Evolutionary conservation across 2,888 invertebrate species (phyloP), one percentile per base, ranked within the genome.

Genomic region (Ectemnius cavifrons): DNA sequence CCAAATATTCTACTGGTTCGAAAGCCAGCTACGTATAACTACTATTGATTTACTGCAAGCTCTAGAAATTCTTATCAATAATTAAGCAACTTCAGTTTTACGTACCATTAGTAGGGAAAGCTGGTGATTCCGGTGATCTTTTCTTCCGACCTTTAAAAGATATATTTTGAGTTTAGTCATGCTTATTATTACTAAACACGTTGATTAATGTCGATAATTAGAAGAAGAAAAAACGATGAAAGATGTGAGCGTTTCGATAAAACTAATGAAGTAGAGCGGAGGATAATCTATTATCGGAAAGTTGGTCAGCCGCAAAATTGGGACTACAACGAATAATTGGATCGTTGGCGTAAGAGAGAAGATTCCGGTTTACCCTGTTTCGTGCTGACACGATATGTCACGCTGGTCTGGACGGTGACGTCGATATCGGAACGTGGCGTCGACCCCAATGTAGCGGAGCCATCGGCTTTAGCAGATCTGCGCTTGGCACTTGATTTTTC

Each of bases 341-440:
- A 20, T 49, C 11, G n/a, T 16, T 56, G 45, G 49, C 20, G 5
- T 14, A 60, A 67, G 47, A 18, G 2, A 2, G 56, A 56, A 28
- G 13, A 2, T 37, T 1, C 14, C 49, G 18, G n/a, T 18, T 77
- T 85, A 92, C 93, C 93, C 91, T 92, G 92, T 76, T 92, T 93
- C 18, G 93, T 93, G 85, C 96, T 96, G 76, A 96, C 95, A 89
- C 95, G 93, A 89, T 94, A 96, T 0, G 96, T 95, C 2, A 96
- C 94, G 86, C 96, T 96, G 0, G 96, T 96, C 85, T 95, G 95
- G 13, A 96, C 95, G 0, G 95, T 94, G 28, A 95, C 94, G 56
- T 95, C 95, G 46, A 71, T 71, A 66, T 88, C 87, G 16, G 87
- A 82, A 49, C 78, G 79, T 0, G 86, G 82, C 14, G 89, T 90